Base-by-base conservation (phyloP, 2,888 invertebrate genomes). In the Octonoba sinensis region DNA sequence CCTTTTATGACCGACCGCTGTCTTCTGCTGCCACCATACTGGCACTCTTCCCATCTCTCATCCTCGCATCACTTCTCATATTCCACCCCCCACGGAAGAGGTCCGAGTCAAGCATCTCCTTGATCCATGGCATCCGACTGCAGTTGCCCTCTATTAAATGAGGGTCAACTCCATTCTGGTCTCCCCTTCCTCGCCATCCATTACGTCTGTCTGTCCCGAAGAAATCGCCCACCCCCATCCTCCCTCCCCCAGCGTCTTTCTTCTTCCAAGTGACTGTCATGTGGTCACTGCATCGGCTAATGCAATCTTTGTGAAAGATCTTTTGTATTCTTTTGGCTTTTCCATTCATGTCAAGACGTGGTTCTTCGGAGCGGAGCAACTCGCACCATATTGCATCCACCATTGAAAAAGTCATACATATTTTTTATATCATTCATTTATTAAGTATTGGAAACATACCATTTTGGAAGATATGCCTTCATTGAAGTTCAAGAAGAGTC, bases 131-230 rank as follows among this genome's bases (percentile, higher is more conserved):
- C 76, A 77, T 77, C 76, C 76, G 76, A 64, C 76, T 47, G 44
- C 64, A 51, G 27, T 77, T 77, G 76, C 62, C 76, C 76, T 64
- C 76, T 70, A 77, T 77, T 77, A 77, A 70, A 75, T 75, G 75
- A 59, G 60, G 76, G 76, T 77, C 76, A 77, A 57, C 70, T 57
- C 20, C 66, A 59, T 57, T 74, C 74, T 56, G 66, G 47, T n/a
- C 74, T 24, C 22, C 56, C 54, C 74, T 46, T 24, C 59, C 64
- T 57, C 44, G 51, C 54, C 71, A 73, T 74, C 74, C 64, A 74
- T 74, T 74, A 74, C 27, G 71, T 49, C 60, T 36, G 44, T 56
- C 60, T 51, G 54, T 47, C 54, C 13, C 4, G 54, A 54, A 54
- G n/a, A n/a, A 20, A 54, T 54, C 18, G 11, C 18, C 6, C 51